Base-by-base conservation (phyloP, 1,140 invertebrate genomes). In the Leptinotarsa defecta region DNA sequence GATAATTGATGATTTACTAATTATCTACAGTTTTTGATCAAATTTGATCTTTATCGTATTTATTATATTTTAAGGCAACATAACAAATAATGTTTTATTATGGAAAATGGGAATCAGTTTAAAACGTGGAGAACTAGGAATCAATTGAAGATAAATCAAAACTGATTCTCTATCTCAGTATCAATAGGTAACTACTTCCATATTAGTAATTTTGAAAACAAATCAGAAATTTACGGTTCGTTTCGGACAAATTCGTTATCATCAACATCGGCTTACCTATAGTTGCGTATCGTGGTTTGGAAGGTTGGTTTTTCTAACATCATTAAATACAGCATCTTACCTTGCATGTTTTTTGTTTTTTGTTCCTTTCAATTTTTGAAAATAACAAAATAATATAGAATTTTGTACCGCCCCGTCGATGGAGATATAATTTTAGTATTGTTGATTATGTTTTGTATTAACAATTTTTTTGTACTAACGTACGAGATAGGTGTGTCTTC, bases 281-380 rank as follows among this genome's bases (percentile, higher is more conserved):
- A 19, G 34, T 43, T 43, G 34, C 34, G 34, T 43, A 43, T 43
- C 34, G 8, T 43, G 52, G 52, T 57, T 57, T 57, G 69, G 19
- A 48, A 74, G 62, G 68, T 74, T 74, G 67, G 57, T 74, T 73
- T 72, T 75, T 74, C 78, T 78, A 79, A 80, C 78, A 80, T 74
- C 57, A 62, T 76, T 74, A 72, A 78, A 80, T 80, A 80, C 78
- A 78, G 78, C 78, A 80, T 80, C 78, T 80, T 80, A 78, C 76
- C 68, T 74, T 77, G 76, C 76, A 77, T 79, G 76, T 61, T 76
- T 74, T 73, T 72, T 77, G 75, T 68, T 74, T 80, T 52, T 71
- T 65, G 15, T 69, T 17, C n/a, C 17, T 17, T 57, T 57, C 52
- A 17, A 43, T 8, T 57, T 57, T 57, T 57, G 52, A 57, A 19